Conservation (phyloP, 2,888 invertebrate genomes). For the Villa cingulata region DNA sequence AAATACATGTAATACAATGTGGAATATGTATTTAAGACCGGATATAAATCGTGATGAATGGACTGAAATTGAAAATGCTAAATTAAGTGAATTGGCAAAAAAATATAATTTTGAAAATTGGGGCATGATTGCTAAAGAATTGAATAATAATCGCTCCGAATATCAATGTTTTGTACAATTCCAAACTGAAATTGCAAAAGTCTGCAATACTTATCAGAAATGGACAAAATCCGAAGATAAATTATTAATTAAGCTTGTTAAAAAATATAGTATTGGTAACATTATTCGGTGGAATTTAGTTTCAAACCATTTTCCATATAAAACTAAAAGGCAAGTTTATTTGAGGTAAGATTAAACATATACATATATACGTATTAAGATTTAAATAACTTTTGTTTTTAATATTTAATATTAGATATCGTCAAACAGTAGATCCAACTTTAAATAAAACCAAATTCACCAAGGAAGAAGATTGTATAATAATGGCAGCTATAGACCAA, state of each 20-base stretch:
- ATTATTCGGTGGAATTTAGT: conserved; percentile 64
- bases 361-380: too few species aligned
- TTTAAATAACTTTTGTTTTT: background rate
- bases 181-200: conserved; percentile 30
- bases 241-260: conserved; percentile 46
- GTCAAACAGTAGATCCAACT: conserved; percentile 34
- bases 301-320: conserved; percentile 45
- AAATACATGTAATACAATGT: conserved; percentile 52
- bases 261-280: conserved; percentile 47
- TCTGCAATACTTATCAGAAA: conserved; percentile 28
- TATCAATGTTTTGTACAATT: conserved; percentile 59
- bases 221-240: conserved; percentile 60
- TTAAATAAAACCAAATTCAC: conserved; percentile 49
- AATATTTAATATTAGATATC: conserved; percentile 29
- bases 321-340: conserved; percentile 52
- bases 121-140: conserved; percentile 45
- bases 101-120: conserved; percentile 46
- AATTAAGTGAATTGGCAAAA: conserved; percentile 32
- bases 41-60: conserved; percentile 46
- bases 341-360: too few species aligned
- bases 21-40: conserved; percentile 58
- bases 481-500: conserved; percentile 46
- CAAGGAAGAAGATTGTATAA: conserved; percentile 49
- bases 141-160: conserved; percentile 48
- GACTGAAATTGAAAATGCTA: conserved; percentile 39